Base-by-base conservation (phyloP, 2,888 invertebrate genomes). In the Brenthis daphne region DNA sequence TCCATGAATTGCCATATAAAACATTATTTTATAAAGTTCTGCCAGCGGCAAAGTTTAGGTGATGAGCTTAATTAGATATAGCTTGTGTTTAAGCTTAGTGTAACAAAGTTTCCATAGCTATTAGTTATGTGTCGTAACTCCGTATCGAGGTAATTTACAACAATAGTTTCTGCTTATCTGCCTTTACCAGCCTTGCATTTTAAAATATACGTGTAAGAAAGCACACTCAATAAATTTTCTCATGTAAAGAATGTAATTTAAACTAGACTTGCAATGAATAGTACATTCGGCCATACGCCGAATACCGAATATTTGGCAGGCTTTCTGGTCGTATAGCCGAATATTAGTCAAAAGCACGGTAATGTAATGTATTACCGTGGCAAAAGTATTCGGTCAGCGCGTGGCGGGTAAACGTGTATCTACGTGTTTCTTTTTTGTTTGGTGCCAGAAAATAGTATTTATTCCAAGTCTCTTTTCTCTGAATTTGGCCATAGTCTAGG, bases 81-180 rank as follows among this genome's bases (percentile, higher is more conserved):
- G 54, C n/a, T 3, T 37, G 20, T 37, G 56, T 66, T 33, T 66
- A 54, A 55, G 54, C 24, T 54, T 14, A 66, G 29, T 24, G 48
- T 60, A 33, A 43, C 37, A 67, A 51, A 56, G 67, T 67, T 61
- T 54, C 55, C 48, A 54, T 61, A 56, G 67, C 67, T 67, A 56
- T 67, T 61, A 67, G 67, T 67, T 67, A 66, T n/a, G 37, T 61
- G 67, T 61, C 67, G 61, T 51, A 20, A 29, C 51, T 48, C 29
- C 14, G 55, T 29, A 66, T 55, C 56, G 50, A 50, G 16, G n/a
- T 56, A 61, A 43, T 67, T 61, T 51, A 51, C 55, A 56, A 61
- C 61, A 24, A 51, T 56, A 61, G 37, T 56, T 67, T 54, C 8
- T 33, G 37, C 1, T 12, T 1, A 12, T 24, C 16, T 6, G 24